Evolutionary conservation across 2,888 invertebrate species (phyloP), one percentile per base, ranked within the genome.

Genomic region (Anoplius nigerrimus): DNA sequence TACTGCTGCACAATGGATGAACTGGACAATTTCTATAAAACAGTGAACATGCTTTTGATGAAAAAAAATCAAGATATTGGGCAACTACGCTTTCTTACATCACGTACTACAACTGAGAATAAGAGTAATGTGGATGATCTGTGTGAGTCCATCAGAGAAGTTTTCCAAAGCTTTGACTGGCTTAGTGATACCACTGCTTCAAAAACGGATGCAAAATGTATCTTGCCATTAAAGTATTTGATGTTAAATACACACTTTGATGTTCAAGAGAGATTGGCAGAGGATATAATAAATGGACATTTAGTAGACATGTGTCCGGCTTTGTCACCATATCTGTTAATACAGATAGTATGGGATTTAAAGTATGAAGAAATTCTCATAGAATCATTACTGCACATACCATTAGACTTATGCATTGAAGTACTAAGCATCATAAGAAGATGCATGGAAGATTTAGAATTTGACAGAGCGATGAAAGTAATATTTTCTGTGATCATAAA

Each of bases 301-400:
- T 69, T 88, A 22, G 86, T 85, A 0, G 83, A 85, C 48, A 82
- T 84, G 73, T 86, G 83, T 64, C 85, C 87, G 13, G 71, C 84
- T 15, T 48, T 88, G 11, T 87, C 88, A 2, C 82, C 84, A 0
- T 88, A 85, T 64, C 69, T 88, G 3, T 75, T 88, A 1, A 63
- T 84, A 3, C 84, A 87, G 72, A 81, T 88, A 55, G 13, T 85
- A 0, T 87, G 84, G 83, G 66, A 62, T 4, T 54, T 88, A 0
- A 65, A 80, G 3, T 88, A 80, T 21, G 88, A 88, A 2, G 72
- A 77, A 5, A 71, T 88, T 27, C 53, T 88, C 16, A 71, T 75
- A 0, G 83, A 84, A 66, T 85, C 84, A 0, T 51, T 88, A 0
- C 65, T 85, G 0, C 71, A 86, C 27, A 20, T 84, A 15, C 88